Conservation (phyloP, 2,797 vertebrate species). For the Pitangus sulphuratus region DNA sequence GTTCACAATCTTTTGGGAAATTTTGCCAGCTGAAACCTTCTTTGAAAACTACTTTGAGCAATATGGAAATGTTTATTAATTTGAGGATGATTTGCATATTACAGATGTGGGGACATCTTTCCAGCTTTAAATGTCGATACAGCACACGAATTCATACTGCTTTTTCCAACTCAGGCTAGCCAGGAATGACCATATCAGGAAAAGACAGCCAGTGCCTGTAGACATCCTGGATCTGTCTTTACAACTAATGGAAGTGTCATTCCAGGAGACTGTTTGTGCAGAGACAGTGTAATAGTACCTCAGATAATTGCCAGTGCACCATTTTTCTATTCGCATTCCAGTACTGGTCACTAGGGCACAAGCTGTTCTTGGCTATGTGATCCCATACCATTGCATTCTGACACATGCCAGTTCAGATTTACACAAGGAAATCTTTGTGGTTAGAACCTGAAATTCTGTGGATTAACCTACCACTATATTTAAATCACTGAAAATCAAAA, state of each 20-base stretch:
- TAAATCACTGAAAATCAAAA: conserved; percentile 53
- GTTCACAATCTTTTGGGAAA: not conserved
- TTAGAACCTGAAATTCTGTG: conserved; percentile 36
- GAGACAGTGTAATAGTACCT: not conserved
- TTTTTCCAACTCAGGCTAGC: not conserved
- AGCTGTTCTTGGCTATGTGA: conserved; percentile 16
- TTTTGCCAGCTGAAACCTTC: not conserved
- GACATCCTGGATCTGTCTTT: not conserved
- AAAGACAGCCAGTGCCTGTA: not conserved
- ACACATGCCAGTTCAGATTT: conserved; percentile 9
- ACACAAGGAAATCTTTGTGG: conserved; percentile 45
- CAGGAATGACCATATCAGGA: not conserved
- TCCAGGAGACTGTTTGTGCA: not conserved
- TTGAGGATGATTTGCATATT: not conserved
- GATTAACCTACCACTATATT: conserved; percentile 49
- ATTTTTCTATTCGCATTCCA: not conserved
- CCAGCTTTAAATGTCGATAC: not conserved
- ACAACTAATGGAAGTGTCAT: not conserved
- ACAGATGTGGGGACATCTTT: not conserved
- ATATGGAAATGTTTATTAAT: not conserved
- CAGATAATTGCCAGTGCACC: not conserved
- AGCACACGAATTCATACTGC: not conserved
- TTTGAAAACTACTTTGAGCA: not conserved
- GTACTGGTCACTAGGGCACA: not conserved
- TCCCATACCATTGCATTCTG: not conserved